These are phyloP conservation scores for Karalla daura DNA, from an alignment of 2,797 vertebrate species.

Conservation along the genomic window DNA sequence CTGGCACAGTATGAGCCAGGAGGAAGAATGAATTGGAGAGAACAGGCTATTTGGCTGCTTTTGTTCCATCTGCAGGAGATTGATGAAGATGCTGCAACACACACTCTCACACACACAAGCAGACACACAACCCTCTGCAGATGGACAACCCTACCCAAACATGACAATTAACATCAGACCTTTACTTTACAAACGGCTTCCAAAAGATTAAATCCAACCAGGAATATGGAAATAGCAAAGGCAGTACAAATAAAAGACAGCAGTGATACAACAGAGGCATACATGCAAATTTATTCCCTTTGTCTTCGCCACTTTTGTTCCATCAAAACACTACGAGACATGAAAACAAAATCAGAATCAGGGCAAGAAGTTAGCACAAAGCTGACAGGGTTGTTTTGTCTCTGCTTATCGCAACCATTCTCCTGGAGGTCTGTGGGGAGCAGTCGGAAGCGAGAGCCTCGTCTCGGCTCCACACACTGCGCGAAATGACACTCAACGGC, in stretches of 20 bases:
- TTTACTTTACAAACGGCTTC: constrained; percentile 16
- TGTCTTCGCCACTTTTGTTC: constrained; percentile 59
- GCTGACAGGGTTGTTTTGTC: constrained; percentile 59
- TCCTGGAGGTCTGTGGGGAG: constrained; percentile 43
- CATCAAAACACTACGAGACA: constrained; percentile 26
- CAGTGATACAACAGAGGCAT: neutral
- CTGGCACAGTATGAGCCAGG: constrained; percentile 41
- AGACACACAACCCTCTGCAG: neutral
- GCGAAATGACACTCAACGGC: constrained; percentile 61
- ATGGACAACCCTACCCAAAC: constrained; percentile 17
- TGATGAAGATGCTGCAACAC: constrained; percentile 50
- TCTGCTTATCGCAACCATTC: constrained; percentile 44
- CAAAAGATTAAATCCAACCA: constrained; percentile 34
- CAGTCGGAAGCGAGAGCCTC: constrained; percentile 26
- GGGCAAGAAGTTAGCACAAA: constrained; percentile 36
- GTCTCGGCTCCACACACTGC: constrained; percentile 45
- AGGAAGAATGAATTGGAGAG: constrained; percentile 33
- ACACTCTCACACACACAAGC: constrained; percentile 6
- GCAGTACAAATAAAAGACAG: constrained; percentile 4
- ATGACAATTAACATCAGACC: constrained; percentile 10
- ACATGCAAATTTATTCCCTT: constrained; percentile 46
- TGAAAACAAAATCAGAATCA: constrained; percentile 49
- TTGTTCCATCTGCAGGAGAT: constrained; percentile 54
- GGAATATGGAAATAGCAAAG: constrained; percentile 8
- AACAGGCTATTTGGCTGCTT: constrained; percentile 44